Base-by-base conservation (phyloP, 2,888 invertebrate species). In the Micoletzkya japonica region DNA sequence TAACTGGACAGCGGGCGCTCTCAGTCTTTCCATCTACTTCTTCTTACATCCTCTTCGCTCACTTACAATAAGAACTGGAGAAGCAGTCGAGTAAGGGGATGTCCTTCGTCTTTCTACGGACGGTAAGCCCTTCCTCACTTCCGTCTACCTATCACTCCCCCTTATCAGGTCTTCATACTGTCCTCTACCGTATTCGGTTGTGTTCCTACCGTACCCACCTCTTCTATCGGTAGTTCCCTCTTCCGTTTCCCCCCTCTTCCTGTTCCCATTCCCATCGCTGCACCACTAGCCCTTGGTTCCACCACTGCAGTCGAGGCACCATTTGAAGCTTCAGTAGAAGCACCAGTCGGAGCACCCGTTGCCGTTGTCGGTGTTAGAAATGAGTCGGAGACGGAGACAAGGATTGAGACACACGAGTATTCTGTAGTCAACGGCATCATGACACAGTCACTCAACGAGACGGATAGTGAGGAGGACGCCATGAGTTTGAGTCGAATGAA, bases 141-240 rank as follows among this genome's bases (percentile, higher is more conserved):
- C 57, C 26, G 26, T n/a, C 6, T 57, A 7, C 6, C 30, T 32
- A 52, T n/a, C 24, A 52, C 14, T 57, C 37, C 32, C 49, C 28
- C 28, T 20, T 34, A 49, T 30, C 64, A 66, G 64, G n/a, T 66
- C 20, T 26, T 66, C 4, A 37, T 1, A 4, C 28, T 28, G 26
- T 34, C 39, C 24, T 64, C 63, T 2, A 37, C 64, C 14, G 64
- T 66, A 4, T 54, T 37, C n/a, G 26, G 36, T 14, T 66, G 64
- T 54, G 37, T 66, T 20, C 64, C 64, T 24, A 66, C 64, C 10
- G 30, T 7, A 28, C 28, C 64, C 7, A 54, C 64, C 20, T 20
- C 64, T 4, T 26, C 32, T 28, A n/a, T 54, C 54, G 37, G 64
- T 66, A 52, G 10, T 24, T 54, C 26, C 54, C 7, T 54, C 54